Evolutionary conservation across 2,113 vertebrate genomes (phyloP).

Genomic region (Vulpes ferrilata): DNA sequence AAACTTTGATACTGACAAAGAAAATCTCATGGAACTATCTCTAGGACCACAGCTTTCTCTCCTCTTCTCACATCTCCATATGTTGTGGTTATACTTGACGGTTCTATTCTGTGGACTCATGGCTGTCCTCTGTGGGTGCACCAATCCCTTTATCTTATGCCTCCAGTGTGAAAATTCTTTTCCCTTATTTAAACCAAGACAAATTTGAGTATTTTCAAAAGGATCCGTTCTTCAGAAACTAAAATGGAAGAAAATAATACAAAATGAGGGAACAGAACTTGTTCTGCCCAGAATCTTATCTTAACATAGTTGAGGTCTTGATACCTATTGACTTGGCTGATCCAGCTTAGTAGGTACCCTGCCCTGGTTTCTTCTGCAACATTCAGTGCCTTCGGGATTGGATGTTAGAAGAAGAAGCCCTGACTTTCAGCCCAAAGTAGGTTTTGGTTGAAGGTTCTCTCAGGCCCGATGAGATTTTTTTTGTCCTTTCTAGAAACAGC

Average conservation of each 20-base stretch:
- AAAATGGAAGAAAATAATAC: slow-evolving; percentile 38
- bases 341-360: background rate
- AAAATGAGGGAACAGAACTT: background rate
- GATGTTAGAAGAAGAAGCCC: background rate
- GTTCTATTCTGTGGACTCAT: background rate
- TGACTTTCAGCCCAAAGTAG: background rate
- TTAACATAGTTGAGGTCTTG: background rate
- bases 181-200: background rate
- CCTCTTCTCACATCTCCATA: background rate
- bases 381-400: background rate
- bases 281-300: background rate
- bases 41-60: background rate
- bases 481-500: slow-evolving; percentile 26
- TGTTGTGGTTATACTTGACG: background rate
- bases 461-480: slow-evolving; percentile 34
- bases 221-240: background rate
- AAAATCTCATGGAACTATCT: background rate
- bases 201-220: slow-evolving; percentile 26
- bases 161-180: background rate
- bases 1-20: slow-evolving; percentile 1
- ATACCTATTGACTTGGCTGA: background rate
- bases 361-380: background rate
- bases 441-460: background rate
- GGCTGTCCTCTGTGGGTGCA: background rate
- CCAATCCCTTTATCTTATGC: background rate